Conservation (phyloP, 2,113 vertebrate genomes). For the Pluvianellus socialis region DNA sequence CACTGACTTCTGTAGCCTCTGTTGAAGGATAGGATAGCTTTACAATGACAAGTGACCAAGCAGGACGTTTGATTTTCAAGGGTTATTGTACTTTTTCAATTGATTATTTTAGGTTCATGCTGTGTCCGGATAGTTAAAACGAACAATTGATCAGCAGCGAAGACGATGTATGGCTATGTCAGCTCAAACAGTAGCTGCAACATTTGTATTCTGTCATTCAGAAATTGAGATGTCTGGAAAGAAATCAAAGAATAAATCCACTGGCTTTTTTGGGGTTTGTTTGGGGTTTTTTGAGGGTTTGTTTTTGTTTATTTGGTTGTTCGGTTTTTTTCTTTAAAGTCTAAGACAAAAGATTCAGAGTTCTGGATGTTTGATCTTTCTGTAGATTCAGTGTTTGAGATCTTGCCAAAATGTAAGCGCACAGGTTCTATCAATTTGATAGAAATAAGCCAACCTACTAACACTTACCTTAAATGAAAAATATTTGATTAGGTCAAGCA, state of each 20-base stretch:
- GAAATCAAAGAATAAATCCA: slow-evolving; percentile 12
- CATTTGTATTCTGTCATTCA: slow-evolving; percentile 43
- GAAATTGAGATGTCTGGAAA: slow-evolving; percentile 40
- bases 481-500: neutral
- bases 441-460: neutral
- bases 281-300: neutral
- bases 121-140: neutral
- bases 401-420: neutral
- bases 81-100: slow-evolving; percentile 7
- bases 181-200: neutral
- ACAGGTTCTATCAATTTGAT: neutral
- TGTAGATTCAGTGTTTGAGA: neutral
- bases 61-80: neutral
- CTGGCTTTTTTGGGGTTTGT: neutral
- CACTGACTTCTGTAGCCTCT: neutral
- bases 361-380: neutral
- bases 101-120: slow-evolving; percentile 24
- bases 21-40: neutral
- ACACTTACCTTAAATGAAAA: neutral
- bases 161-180: neutral
- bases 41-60: neutral
- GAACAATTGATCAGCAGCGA: slow-evolving; percentile 18
- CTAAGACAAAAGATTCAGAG: neutral
- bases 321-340: neutral
- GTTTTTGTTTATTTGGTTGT: neutral